Evolutionary conservation across 2,888 invertebrate species (phyloP).

Genomic region (Polia nebulosa): DNA sequence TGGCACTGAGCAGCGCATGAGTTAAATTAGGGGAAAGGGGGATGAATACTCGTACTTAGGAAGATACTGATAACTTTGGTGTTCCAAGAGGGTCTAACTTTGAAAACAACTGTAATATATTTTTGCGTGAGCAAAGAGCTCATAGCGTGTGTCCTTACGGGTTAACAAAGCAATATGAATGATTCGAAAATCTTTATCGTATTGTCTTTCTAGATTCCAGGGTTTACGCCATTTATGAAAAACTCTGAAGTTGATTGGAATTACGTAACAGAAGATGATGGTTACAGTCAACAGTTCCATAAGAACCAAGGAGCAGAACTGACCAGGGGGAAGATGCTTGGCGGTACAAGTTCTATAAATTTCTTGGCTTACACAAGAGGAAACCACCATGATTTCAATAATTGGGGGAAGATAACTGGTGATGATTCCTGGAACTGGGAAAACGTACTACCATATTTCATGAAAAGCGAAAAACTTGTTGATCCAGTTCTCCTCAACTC

Average conservation of each 20-base stretch:
- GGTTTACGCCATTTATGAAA: background rate
- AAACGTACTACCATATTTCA: too few species aligned
- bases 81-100: background rate
- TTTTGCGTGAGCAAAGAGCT: too few species aligned
- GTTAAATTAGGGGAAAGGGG: too few species aligned
- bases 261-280: background rate
- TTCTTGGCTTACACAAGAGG: conserved; percentile 85
- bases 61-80: background rate
- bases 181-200: background rate
- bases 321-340: conserved; percentile 77
- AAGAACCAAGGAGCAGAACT: background rate
- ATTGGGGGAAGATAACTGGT: too few species aligned
- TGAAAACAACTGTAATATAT: background rate
- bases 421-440: too few species aligned
- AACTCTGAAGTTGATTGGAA: background rate
- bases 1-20: background rate
- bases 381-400: too few species aligned
- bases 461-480: too few species aligned
- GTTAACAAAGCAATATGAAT: background rate
- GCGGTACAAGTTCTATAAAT: conserved; percentile 89
- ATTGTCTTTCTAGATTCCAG: background rate
- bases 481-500: too few species aligned
- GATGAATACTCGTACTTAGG: too few species aligned
- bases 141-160: too few species aligned
- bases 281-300: too few species aligned